A percentile compares a stretch with the other conserved stretches of the same genome.
Conservation (phyloP, 1,140 invertebrate species). For the Ganaspis sp. region DNA sequence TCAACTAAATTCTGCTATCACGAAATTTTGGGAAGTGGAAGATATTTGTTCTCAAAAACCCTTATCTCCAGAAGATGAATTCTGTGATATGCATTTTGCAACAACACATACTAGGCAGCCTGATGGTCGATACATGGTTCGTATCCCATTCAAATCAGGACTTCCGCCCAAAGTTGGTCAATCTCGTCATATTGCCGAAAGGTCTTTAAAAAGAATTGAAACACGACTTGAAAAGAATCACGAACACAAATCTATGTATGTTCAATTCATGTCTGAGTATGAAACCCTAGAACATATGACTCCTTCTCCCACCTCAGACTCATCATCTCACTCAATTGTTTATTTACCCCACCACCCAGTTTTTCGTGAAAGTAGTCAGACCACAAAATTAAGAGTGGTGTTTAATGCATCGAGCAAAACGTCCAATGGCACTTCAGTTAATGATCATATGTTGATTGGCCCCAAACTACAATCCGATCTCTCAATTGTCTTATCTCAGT, state of each 20-base stretch:
- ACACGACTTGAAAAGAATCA: not conserved
- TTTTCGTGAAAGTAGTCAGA: not conserved
- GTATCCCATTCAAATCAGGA: not conserved
- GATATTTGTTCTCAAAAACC: too few species aligned
- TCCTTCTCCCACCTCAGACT: not conserved
- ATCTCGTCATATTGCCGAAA: not conserved
- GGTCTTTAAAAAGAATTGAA: not conserved
- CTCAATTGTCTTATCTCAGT: slow-evolving; percentile 40
- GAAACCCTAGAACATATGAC: slow-evolving; percentile 12
- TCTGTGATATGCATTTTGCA: not conserved
- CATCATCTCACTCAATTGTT: not conserved
- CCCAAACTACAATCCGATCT: slow-evolving; percentile 40
- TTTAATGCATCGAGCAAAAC: slow-evolving; percentile 36
- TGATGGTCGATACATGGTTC: not conserved
- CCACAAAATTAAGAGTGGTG: slow-evolving; percentile 11
- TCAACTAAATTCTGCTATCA: not conserved
- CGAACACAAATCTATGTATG: not conserved
- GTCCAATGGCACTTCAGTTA: slow-evolving; percentile 14
- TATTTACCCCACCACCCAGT: slow-evolving; percentile 41
- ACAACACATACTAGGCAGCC: not conserved
- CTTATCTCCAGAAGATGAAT: not conserved
- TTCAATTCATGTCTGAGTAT: slow-evolving; percentile 32
- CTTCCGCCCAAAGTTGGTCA: not conserved
- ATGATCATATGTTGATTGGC: slow-evolving; percentile 36
- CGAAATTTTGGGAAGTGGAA: too few species aligned